A percentile compares a stretch with the other conserved stretches of the same genome.
These are phyloP conservation scores for Melanotaenia parkinsoni DNA, from an alignment of 2,797 vertebrate genomes.

Conservation along the genomic window DNA sequence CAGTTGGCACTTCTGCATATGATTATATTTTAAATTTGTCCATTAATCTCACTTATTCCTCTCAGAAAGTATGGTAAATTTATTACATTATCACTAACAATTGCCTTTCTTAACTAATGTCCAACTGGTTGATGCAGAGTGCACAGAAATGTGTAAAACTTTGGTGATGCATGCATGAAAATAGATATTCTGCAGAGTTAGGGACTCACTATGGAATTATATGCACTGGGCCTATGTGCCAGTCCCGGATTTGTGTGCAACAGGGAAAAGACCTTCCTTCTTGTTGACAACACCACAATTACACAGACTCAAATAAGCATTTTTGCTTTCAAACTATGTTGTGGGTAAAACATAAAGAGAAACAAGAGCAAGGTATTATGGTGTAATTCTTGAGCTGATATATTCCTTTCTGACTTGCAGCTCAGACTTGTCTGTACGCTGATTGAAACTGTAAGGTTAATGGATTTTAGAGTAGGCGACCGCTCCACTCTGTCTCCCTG, in stretches of 20 bases:
- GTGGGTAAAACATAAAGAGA: constrained; percentile 36
- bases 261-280: background rate
- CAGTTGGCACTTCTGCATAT: background rate
- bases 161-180: background rate
- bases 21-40: background rate
- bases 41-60: background rate
- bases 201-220: too few relatives aligned
- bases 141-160: background rate
- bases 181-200: background rate
- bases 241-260: background rate
- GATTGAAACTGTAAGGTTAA: constrained; percentile 81
- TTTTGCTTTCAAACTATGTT: constrained; percentile 33
- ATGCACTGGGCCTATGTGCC: background rate
- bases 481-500: constrained; percentile 77
- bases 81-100: background rate
- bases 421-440: constrained; percentile 67
- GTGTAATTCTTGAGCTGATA: constrained; percentile 52
- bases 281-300: background rate
- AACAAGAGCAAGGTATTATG: constrained; percentile 33
- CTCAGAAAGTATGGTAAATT: background rate
- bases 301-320: constrained; percentile 1
- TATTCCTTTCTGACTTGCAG: constrained; percentile 60
- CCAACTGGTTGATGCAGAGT: background rate
- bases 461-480: constrained; percentile 80
- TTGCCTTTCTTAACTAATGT: background rate